Conservation (phyloP, 2,113 vertebrate genomes). For the Pachypanchax playfairii region DNA sequence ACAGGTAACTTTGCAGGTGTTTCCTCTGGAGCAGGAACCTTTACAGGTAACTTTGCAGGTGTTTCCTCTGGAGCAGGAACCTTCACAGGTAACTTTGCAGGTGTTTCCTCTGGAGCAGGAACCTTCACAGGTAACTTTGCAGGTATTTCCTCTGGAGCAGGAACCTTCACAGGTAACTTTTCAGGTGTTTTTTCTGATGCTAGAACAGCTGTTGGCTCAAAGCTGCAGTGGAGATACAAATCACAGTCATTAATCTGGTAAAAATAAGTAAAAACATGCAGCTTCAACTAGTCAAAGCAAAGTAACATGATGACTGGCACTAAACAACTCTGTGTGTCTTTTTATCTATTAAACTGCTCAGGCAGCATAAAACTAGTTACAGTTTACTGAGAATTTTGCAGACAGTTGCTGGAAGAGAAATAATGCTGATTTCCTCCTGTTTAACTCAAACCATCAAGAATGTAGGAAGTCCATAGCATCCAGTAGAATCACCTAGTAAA, state of each 20-base stretch:
- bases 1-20: neutral
- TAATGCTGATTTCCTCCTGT: neutral
- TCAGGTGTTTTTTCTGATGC: conserved; percentile 29
- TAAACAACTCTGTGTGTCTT: neutral
- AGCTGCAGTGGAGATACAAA: conserved; percentile 40
- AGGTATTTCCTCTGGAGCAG: neutral
- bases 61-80: neutral
- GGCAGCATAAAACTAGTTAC: neutral
- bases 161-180: neutral
- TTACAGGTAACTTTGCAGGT: conserved; percentile 9
- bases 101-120: conserved; percentile 14
- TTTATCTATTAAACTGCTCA: neutral
- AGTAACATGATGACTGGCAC: neutral
- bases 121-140: too few relatives aligned
- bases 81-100: neutral
- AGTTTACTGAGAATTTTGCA: neutral
- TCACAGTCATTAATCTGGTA: neutral
- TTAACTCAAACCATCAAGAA: conserved; percentile 9
- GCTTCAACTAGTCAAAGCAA: neutral
- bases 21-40: conserved; percentile 15
- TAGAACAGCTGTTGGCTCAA: conserved; percentile 13
- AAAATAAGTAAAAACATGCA: conserved; percentile 2
- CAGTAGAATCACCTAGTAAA: neutral
- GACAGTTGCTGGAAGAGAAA: neutral
- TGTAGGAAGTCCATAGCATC: neutral